These are phyloP conservation scores for Anoncus sp. DNA, from an alignment of 2,888 invertebrate species.

Conservation along the genomic window DNA sequence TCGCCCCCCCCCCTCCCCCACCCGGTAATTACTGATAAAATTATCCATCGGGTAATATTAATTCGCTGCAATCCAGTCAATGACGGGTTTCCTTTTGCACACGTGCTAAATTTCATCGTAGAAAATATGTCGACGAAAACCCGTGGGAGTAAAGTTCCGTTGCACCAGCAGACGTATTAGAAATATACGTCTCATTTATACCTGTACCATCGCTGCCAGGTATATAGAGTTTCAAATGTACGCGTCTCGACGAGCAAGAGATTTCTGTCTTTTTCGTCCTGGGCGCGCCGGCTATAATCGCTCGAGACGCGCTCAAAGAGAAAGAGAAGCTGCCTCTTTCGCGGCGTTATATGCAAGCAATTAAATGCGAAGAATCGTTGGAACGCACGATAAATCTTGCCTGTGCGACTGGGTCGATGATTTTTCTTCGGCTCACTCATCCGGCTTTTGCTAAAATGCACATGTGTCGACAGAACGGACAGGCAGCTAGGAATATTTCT, in stretches of 20 bases:
- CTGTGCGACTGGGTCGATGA: slow-evolving; percentile 59
- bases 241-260: slow-evolving; percentile 26
- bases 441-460: slow-evolving; percentile 46
- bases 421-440: slow-evolving; percentile 55
- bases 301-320: slow-evolving; percentile 49
- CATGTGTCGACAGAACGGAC: slow-evolving; percentile 53
- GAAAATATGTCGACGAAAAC: slow-evolving; percentile 27
- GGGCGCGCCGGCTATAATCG: slow-evolving; percentile 59
- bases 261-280: slow-evolving; percentile 44
- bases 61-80: slow-evolving; percentile 15
- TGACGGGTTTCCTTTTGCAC: slow-evolving; percentile 28
- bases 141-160: slow-evolving; percentile 55
- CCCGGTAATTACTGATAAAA: not conserved
- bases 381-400: slow-evolving; percentile 67
- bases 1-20: not conserved
- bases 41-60: slow-evolving; percentile 1
- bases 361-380: slow-evolving; percentile 67
- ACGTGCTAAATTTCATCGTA: slow-evolving; percentile 16
- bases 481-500: slow-evolving; percentile 33
- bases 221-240: slow-evolving; percentile 44
- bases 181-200: slow-evolving; percentile 41
- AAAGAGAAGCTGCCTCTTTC: slow-evolving; percentile 46
- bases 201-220: slow-evolving; percentile 25
- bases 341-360: slow-evolving; percentile 59
- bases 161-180: slow-evolving; percentile 37